Percentiles rank a stretch among this genome's conserved stretches.
phyloP scores from a whole-genome alignment of 2,888 invertebrate genomes.

The Perdita meconis region DNA sequence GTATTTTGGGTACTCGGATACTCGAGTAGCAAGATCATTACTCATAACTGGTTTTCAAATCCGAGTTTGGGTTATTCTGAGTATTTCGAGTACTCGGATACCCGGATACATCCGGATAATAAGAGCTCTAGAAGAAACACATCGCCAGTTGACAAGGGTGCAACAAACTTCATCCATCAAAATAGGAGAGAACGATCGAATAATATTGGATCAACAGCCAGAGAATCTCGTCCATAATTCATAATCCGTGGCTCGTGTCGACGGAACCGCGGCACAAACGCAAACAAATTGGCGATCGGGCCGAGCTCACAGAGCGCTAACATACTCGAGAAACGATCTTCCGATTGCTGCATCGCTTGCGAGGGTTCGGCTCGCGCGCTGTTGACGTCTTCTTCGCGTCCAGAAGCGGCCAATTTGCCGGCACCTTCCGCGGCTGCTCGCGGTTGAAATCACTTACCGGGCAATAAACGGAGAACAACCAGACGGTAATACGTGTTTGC shows the following conservation, averaged over 20 bases:
- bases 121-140: neutral
- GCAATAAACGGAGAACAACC: constrained; percentile 64
- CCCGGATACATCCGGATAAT: no score
- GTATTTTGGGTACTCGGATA: no score
- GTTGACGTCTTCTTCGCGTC: constrained; percentile 64
- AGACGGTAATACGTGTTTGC: constrained; percentile 66
- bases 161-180: neutral
- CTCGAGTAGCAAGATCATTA: no score
- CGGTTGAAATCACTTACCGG: constrained; percentile 69
- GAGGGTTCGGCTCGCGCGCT: constrained; percentile 43
- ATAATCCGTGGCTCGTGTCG: constrained; percentile 5
- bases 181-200: neutral
- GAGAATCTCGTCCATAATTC: constrained; percentile 8
- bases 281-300: constrained; percentile 13
- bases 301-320: constrained; percentile 23
- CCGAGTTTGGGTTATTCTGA: no score
- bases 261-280: neutral
- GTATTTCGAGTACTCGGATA: no score
- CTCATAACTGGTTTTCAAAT: no score
- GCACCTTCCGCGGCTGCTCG: constrained; percentile 61
- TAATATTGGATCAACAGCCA: constrained; percentile 11
- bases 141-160: neutral
- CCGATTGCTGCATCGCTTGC: constrained; percentile 44
- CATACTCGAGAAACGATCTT: constrained; percentile 39
- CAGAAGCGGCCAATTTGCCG: constrained; percentile 65